These are phyloP conservation scores for Atta colombica DNA, from an alignment of 1,140 invertebrate genomes.

Conservation along the genomic window DNA sequence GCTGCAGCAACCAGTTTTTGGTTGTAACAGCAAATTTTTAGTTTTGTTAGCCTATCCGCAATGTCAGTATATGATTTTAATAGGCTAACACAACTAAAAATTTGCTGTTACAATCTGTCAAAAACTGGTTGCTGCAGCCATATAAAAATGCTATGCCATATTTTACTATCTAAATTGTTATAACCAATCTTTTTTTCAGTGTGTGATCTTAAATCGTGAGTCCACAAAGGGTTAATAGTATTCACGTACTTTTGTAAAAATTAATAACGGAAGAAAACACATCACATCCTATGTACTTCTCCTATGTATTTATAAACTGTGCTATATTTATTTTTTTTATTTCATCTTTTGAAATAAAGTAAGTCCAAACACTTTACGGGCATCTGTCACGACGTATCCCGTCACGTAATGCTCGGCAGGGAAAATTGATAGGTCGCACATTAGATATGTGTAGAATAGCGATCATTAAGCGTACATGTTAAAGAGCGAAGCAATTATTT, in stretches of 20 bases:
- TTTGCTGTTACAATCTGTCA: too few relatives aligned
- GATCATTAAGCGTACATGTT: slow-evolving; percentile 75
- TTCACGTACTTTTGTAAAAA: neutral
- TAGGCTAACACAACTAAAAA: too few relatives aligned
- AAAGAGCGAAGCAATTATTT: slow-evolving; percentile 72
- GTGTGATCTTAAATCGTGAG: too few relatives aligned
- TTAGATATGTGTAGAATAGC: slow-evolving; percentile 73
- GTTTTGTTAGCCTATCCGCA: too few relatives aligned
- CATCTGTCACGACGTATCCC: slow-evolving; percentile 27
- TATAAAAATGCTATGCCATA: too few relatives aligned
- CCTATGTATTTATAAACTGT: neutral
- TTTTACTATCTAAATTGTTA: too few relatives aligned
- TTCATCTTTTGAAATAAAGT: neutral
- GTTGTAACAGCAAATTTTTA: too few relatives aligned
- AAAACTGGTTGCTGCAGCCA: too few relatives aligned
- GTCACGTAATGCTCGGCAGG: slow-evolving; percentile 43
- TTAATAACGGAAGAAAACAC: neutral
- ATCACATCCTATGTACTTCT: neutral
- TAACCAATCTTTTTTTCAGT: too few relatives aligned
- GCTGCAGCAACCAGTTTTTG: too few relatives aligned
- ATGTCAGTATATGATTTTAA: too few relatives aligned
- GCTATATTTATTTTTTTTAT: neutral
- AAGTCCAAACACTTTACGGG: slow-evolving; percentile 8
- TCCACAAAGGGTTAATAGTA: too few relatives aligned
- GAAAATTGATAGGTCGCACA: slow-evolving; percentile 62